phyloP scores from a whole-genome alignment of 1,140 invertebrate species.

The Calephelis nemesis region DNA sequence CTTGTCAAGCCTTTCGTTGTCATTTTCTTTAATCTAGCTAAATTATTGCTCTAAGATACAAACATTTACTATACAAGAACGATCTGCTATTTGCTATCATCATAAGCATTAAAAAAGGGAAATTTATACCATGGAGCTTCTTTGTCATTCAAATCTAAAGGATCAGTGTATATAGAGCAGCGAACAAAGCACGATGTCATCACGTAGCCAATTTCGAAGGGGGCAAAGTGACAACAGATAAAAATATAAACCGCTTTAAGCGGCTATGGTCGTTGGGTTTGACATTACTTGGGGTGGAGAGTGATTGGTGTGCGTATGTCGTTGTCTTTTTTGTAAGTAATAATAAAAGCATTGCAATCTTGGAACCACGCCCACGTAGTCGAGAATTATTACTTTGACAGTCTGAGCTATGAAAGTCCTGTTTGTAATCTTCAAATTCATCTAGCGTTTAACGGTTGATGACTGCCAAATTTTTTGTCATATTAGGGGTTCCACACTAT shows the following conservation, averaged over 20 bases:
- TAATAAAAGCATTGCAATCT: slow-evolving; percentile 13
- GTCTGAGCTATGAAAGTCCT: background rate
- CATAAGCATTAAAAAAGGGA: slow-evolving; percentile 16
- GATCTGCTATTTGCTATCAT: background rate
- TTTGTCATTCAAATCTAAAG: slow-evolving; percentile 54
- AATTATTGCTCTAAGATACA: background rate
- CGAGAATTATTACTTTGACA: background rate
- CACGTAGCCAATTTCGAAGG: slow-evolving; percentile 48
- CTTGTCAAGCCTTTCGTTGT: too few species aligned
- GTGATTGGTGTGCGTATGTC: slow-evolving; percentile 35
- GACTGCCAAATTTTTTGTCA: too few species aligned
- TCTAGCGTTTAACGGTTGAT: too few species aligned
- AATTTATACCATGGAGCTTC: slow-evolving; percentile 38
- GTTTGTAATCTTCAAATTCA: too few species aligned
- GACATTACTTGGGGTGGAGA: slow-evolving; percentile 57
- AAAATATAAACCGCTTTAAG: slow-evolving; percentile 75
- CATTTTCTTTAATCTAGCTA: background rate
- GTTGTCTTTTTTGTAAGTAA: slow-evolving; percentile 10
- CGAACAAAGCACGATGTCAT: slow-evolving; percentile 39
- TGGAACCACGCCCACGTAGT: slow-evolving; percentile 26
- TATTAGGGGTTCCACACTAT: too few species aligned
- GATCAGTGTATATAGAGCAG: slow-evolving; percentile 19
- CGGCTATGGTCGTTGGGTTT: slow-evolving; percentile 58
- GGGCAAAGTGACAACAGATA: slow-evolving; percentile 52
- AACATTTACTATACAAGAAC: background rate